phyloP scores from a whole-genome alignment of 2,113 vertebrate genomes.

The Madoqua kirkii region DNA sequence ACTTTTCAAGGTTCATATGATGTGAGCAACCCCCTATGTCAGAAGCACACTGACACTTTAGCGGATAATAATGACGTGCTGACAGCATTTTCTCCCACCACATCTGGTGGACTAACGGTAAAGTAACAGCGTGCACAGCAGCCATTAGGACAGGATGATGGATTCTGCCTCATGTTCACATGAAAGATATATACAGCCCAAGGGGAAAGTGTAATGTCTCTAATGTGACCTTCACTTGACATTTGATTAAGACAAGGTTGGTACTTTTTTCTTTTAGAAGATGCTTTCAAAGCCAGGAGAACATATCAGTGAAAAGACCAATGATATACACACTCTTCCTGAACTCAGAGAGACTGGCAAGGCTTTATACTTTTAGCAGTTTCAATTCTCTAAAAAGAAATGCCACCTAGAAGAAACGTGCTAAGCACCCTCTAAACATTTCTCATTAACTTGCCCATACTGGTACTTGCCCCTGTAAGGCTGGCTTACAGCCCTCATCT shows the following conservation, averaged over 20 bases:
- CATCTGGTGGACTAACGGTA: background rate
- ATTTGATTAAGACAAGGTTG: background rate
- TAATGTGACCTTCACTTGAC: background rate
- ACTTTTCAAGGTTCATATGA: background rate
- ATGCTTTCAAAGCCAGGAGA: constrained; percentile 9
- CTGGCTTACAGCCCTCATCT: background rate
- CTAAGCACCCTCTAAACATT: background rate
- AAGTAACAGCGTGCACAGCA: background rate
- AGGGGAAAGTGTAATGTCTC: background rate
- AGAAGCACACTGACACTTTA: background rate
- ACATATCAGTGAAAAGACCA: background rate
- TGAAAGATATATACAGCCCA: background rate
- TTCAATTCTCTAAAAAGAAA: constrained; percentile 27
- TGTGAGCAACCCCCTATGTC: background rate
- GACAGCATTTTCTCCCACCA: background rate
- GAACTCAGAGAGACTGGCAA: background rate
- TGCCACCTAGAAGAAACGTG: background rate
- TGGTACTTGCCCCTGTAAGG: background rate
- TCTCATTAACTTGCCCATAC: background rate
- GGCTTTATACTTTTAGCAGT: background rate
- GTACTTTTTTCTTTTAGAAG: background rate
- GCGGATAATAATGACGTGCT: background rate
- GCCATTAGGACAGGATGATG: background rate
- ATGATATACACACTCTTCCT: background rate
- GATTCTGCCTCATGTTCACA: background rate